These are phyloP conservation scores for Littorina saxatilis DNA, from an alignment of 1,140 invertebrate genomes.

Conservation along the genomic window DNA sequence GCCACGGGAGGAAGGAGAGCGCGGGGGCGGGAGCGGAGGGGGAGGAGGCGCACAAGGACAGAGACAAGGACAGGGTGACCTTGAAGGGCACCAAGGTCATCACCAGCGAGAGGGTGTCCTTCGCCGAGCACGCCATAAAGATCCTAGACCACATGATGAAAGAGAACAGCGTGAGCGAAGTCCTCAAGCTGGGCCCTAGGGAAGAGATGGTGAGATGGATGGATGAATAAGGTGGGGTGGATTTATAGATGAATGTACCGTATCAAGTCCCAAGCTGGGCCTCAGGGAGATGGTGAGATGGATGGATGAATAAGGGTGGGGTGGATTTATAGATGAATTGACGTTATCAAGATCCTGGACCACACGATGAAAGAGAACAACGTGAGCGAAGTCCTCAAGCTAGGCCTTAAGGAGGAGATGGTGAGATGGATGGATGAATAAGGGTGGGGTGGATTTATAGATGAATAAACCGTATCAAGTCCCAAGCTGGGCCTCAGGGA, in stretches of 20 bases:
- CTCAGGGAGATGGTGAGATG: too few species aligned
- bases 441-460: too few species aligned
- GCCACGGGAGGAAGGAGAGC: background rate
- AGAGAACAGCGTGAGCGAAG: slow-evolving; percentile 32
- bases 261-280: too few species aligned
- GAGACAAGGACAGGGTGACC: background rate
- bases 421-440: too few species aligned
- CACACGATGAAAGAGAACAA: slow-evolving; percentile 34
- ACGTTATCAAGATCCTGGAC: slow-evolving; percentile 32
- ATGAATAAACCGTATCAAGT: too few species aligned
- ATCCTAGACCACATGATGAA: slow-evolving; percentile 38
- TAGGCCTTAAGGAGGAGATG: slow-evolving; percentile 19
- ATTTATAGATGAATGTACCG: too few species aligned
- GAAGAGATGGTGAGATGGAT: slow-evolving; percentile 32
- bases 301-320: too few species aligned
- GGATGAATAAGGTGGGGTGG: background rate
- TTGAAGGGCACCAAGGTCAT: background rate
- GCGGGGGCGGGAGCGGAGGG: background rate
- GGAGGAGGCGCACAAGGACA: slow-evolving; percentile 1
- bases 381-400: slow-evolving; percentile 27
- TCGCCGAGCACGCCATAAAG: slow-evolving; percentile 20
- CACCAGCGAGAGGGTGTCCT: background rate
- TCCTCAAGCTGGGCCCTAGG: slow-evolving; percentile 21
- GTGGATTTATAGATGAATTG: too few species aligned
- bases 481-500: too few species aligned